Percentiles rank a stretch among this genome's conserved stretches.
phyloP scores from a whole-genome alignment of 2,797 vertebrate genomes.

The Tiaroga cobitis region DNA sequence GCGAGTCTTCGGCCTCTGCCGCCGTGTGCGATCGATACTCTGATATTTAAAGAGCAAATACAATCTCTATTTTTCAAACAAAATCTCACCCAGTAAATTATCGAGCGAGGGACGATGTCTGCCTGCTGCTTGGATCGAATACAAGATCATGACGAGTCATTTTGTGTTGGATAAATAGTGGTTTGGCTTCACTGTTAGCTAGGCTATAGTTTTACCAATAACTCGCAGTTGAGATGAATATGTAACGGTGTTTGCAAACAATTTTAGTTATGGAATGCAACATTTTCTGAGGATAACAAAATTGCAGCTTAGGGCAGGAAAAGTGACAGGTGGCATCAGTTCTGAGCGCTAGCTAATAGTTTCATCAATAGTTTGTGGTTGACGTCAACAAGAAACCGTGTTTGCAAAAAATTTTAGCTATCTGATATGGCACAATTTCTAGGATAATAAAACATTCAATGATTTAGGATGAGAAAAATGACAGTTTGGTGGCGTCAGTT shows the following conservation, averaged over 20 bases:
- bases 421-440: not conserved
- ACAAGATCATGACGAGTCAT: constrained; percentile 16
- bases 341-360: not conserved
- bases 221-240: not conserved
- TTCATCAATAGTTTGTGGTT: not conserved
- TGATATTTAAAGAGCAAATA: constrained; percentile 54
- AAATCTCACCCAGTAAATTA: constrained; percentile 42
- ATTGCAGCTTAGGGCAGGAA: not conserved
- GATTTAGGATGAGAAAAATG: not conserved
- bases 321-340: not conserved
- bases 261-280: not conserved
- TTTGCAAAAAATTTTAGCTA: not conserved
- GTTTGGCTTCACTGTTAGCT: not conserved
- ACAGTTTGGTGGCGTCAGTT: not conserved
- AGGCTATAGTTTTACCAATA: not conserved
- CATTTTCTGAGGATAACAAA: not conserved
- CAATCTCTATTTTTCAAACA: constrained; percentile 51
- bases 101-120: constrained; percentile 14
- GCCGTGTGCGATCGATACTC: constrained; percentile 29
- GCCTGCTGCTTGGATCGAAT: not conserved
- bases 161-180: not conserved
- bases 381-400: not conserved
- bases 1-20: constrained; percentile 7
- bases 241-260: not conserved
- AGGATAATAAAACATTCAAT: not conserved